Percentiles rank a stretch among this genome's conserved stretches.
Conservation (phyloP, 2,113 vertebrate genomes). For the Prinia subflava region DNA sequence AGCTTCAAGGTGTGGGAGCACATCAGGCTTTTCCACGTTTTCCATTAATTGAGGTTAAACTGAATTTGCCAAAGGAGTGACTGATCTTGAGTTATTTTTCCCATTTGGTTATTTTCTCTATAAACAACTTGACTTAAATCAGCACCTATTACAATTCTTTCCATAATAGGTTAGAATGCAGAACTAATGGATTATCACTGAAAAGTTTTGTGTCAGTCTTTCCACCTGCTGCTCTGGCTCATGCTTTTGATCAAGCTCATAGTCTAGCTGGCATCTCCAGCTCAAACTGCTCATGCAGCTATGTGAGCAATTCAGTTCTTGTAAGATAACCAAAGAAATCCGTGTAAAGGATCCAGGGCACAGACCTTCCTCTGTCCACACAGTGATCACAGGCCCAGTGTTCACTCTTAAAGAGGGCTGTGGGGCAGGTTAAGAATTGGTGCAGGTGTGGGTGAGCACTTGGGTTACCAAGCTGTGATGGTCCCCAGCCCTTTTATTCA, state of each 20-base stretch:
- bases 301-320: background rate
- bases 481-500: background rate
- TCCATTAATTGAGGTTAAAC: slow-evolving; percentile 38
- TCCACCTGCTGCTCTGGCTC: background rate
- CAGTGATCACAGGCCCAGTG: background rate
- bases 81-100: slow-evolving; percentile 1
- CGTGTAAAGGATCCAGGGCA: background rate
- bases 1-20: slow-evolving; percentile 29
- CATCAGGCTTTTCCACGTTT: slow-evolving; percentile 21
- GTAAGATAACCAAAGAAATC: background rate
- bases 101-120: slow-evolving; percentile 30
- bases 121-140: slow-evolving; percentile 33
- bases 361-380: background rate
- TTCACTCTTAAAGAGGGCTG: background rate
- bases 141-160: slow-evolving; percentile 4
- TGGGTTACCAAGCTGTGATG: accelerated
- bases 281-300: background rate
- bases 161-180: background rate
- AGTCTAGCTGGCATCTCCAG: background rate
- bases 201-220: background rate
- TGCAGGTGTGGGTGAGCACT: background rate
- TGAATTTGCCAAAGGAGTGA: slow-evolving; percentile 18
- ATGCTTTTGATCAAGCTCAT: background rate
- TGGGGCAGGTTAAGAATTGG: background rate
- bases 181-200: slow-evolving; percentile 21